Base-by-base conservation (phyloP, 2,888 invertebrate species). In the Brassicogethes aeneus region DNA sequence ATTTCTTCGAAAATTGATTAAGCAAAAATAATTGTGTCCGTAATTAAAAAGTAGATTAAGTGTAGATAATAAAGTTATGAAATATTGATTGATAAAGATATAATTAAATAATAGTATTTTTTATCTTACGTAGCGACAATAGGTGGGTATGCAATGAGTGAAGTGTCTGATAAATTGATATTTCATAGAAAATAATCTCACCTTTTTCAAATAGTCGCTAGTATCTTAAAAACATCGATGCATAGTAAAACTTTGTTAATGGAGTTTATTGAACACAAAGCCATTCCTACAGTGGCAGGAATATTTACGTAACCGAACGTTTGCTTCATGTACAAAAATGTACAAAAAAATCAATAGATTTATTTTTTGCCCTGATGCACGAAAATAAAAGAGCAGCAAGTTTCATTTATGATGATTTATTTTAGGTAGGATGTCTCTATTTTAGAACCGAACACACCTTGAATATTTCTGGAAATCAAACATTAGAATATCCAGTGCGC, bases 401-500 rank as follows among this genome's bases (percentile, higher is more conserved):
- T n/a, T n/a, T n/a, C n/a, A n/a, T n/a, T n/a, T n/a, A n/a, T 42
- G 39, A 41, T 43, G 34, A 38, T 16, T 16, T 30, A 39, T 40
- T 36, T 36, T 36, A 23, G n/a, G 33, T 36, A 42, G 33, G 31
- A 32, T 31, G 16, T 13, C 39, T 36, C 43, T 16, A 42, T 17
- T 35, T 37, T 3, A 17, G 36, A 13, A 10, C 16, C n/a, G 12
- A 7, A 16, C 38, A 39, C 42, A 35, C 34, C 41, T 40, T 32
- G 16, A 33, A 17, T 17, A 31, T 39, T 39, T 44, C 40, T 32
- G 17, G 13, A 31, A 12, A 39, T 41, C 39, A 40, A 47, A 44
- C 39, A 51, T 43, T 39, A 41, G 31, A 34, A 29, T 46, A 54
- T 50, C 52, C 54, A 40, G 47, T 49, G 60, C 61, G 61, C 60